Evolutionary conservation across 2,888 invertebrate species (phyloP), one percentile per base, ranked within the genome.

Genomic region (Trichopria drosophilae): DNA sequence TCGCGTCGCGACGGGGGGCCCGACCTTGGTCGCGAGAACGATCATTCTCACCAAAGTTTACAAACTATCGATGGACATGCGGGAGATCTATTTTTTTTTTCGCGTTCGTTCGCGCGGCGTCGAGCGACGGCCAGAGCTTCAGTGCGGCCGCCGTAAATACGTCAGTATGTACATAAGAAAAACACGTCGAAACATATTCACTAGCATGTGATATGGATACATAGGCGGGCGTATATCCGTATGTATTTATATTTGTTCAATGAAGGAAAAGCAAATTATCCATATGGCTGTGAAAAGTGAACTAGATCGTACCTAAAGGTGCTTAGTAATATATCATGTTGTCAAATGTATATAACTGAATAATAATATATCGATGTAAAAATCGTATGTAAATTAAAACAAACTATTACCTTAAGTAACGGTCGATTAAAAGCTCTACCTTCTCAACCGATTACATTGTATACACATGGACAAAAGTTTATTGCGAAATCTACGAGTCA

Each of bases 201-300:
- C 58, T 44, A 39, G 51, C 47, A 55, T 53, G 55, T 53, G 50
- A 58, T 51, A 50, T 41, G 45, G 50, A 55, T 55, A 32, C 55
- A 53, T 52, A 60, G 46, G 41, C 49, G 58, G 55, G 56, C 51
- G 50, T 53, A 48, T 57, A 44, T 55, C 60, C 54, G 46, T 60
- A 58, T 62, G 56, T 67, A 62, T 63, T 62, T 66, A 69, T 65
- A 63, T 63, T 68, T 67, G 72, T 73, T 73, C 72, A 74, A 73
- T 69, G 70, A 70, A 69, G 72, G 70, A 72, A n/a, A 73, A 72
- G 72, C 71, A 71, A 73, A 73, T 73, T 70, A 69, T 75, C 72
- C 67, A 72, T 72, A 74, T 74, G 76, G 76, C 76, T 76, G 76
- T 76, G 76, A 76, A 72, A 75, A 75, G 74, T 74, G 73, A 75